Evolutionary conservation across 2,888 invertebrate genomes (phyloP).

Genomic region (Lysandra bellargus): DNA sequence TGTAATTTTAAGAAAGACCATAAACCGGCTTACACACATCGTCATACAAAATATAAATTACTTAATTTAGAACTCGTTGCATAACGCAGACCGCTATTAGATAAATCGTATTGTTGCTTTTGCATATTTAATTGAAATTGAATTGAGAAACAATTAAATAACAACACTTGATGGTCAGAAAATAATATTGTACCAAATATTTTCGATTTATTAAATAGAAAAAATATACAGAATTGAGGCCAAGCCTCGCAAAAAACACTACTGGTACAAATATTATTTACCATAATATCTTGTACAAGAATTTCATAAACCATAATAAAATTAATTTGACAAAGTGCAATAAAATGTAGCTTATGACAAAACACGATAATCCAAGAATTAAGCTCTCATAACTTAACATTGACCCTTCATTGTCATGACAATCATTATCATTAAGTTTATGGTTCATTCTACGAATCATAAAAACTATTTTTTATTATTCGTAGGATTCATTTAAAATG

Average conservation of each 20-base stretch:
- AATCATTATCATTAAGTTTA: background rate
- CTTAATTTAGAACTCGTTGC: conserved; percentile 17
- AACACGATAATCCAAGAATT: background rate
- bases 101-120: background rate
- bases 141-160: background rate
- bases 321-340: background rate
- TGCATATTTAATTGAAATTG: background rate
- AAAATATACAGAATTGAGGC: no score
- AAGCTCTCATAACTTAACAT: background rate
- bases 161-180: background rate
- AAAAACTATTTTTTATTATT: no score
- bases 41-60: conserved; percentile 24
- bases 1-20: background rate
- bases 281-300: background rate
- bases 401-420: background rate
- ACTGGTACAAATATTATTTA: no score
- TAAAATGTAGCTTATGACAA: background rate
- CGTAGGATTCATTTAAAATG: no score
- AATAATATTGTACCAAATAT: background rate
- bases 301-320: background rate
- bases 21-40: conserved; percentile 2
- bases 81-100: background rate
- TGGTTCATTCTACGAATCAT: no score
- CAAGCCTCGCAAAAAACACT: no score
- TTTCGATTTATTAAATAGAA: no score